phyloP scores from a whole-genome alignment of 2,888 invertebrate species.

The Bellardia pandia region DNA sequence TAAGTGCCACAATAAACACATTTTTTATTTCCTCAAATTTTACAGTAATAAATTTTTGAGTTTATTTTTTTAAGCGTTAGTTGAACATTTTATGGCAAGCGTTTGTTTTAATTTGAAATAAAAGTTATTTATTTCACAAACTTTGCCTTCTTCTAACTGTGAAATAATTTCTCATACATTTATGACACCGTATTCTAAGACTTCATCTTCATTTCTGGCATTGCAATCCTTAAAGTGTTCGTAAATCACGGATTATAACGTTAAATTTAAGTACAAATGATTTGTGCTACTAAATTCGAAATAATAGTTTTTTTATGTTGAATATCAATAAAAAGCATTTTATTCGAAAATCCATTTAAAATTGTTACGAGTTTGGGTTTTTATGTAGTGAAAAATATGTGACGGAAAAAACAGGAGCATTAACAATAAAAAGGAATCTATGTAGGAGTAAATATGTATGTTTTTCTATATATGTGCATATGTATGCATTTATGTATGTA shows the following conservation, averaged over 20 bases:
- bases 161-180: slow-evolving; percentile 19
- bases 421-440: slow-evolving; percentile 51
- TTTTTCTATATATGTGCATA: neutral
- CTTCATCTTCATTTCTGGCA: slow-evolving; percentile 17
- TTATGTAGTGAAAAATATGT: slow-evolving; percentile 69
- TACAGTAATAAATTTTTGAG: slow-evolving; percentile 20
- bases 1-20: neutral
- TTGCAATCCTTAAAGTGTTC: slow-evolving; percentile 42
- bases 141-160: neutral
- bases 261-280: slow-evolving; percentile 64
- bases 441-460: neutral
- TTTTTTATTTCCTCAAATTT: neutral
- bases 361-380: slow-evolving; percentile 61
- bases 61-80: slow-evolving; percentile 46
- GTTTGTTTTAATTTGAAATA: slow-evolving; percentile 20
- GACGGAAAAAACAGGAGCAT: slow-evolving; percentile 58
- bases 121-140: neutral
- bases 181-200: slow-evolving; percentile 34
- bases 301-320: slow-evolving; percentile 64
- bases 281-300: slow-evolving; percentile 65
- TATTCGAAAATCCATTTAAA: slow-evolving; percentile 63
- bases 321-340: slow-evolving; percentile 68
- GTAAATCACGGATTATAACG: slow-evolving; percentile 62
- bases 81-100: slow-evolving; percentile 45
- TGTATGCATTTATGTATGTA: neutral